Conservation (phyloP, 1,140 invertebrate species). For the Plectrocnemia conspersa region DNA sequence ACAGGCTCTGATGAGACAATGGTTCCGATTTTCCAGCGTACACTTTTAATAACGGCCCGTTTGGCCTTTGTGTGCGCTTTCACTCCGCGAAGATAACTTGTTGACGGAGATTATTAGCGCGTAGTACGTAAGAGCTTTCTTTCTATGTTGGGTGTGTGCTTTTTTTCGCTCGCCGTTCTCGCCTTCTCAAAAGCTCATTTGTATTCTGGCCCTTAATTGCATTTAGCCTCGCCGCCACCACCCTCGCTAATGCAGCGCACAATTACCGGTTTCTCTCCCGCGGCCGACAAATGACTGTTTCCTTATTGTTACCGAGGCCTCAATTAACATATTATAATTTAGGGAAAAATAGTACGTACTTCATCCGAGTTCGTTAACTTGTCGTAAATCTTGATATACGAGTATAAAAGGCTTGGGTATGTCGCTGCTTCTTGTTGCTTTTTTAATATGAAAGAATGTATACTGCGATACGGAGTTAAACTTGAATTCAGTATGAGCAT, state of each 20-base stretch:
- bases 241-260: conserved; percentile 19
- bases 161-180: neutral
- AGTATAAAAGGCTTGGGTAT: no score
- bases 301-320: conserved; percentile 21
- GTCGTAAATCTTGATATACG: no score
- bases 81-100: neutral
- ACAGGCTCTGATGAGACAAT: conserved; percentile 2
- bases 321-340: conserved; percentile 28
- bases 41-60: neutral
- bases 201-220: conserved; percentile 25
- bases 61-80: neutral
- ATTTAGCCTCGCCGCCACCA: conserved; percentile 19
- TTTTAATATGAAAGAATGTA: no score
- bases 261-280: conserved; percentile 16
- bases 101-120: neutral
- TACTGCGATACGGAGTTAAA: no score
- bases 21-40: neutral
- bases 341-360: no score
- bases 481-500: no score
- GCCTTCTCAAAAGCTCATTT: conserved; percentile 19
- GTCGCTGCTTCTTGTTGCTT: no score
- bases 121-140: no score
- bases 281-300: conserved; percentile 27
- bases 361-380: no score
- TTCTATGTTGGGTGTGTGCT: no score